A percentile compares a stretch with the other conserved stretches of the same genome.
Evolutionary conservation across 1,140 invertebrate genomes (phyloP).

Genomic region (Papilio polytes): DNA sequence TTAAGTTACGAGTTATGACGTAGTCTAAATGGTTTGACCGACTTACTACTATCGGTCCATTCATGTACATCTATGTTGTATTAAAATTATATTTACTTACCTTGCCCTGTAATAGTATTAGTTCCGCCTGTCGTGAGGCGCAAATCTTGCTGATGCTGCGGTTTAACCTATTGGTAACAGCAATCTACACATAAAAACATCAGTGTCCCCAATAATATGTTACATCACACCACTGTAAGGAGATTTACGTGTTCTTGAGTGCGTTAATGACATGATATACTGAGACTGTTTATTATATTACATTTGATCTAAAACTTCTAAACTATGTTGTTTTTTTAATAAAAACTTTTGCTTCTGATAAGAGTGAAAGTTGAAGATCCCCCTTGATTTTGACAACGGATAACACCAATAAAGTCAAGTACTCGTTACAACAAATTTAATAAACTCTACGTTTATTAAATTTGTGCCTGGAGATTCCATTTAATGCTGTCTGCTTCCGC

Average conservation of each 20-base stretch:
- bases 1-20: constrained; percentile 2
- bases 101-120: constrained; percentile 6
- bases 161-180: background rate
- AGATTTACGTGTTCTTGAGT: background rate
- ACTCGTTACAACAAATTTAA: too few species aligned
- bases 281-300: background rate
- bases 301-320: background rate
- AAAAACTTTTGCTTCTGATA: background rate
- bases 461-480: background rate
- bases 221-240: background rate
- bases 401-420: background rate
- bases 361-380: background rate
- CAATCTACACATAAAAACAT: background rate
- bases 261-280: background rate
- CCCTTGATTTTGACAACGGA: background rate
- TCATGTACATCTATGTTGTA: background rate
- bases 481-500: background rate
- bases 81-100: constrained; percentile 4
- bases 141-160: background rate
- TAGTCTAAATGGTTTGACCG: background rate
- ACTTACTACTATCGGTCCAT: constrained; percentile 10
- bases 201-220: background rate
- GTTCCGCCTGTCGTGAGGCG: background rate
- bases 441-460: background rate
- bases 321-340: background rate